Base-by-base conservation (phyloP, 2,888 invertebrate species). In the Coremacera marginata region DNA sequence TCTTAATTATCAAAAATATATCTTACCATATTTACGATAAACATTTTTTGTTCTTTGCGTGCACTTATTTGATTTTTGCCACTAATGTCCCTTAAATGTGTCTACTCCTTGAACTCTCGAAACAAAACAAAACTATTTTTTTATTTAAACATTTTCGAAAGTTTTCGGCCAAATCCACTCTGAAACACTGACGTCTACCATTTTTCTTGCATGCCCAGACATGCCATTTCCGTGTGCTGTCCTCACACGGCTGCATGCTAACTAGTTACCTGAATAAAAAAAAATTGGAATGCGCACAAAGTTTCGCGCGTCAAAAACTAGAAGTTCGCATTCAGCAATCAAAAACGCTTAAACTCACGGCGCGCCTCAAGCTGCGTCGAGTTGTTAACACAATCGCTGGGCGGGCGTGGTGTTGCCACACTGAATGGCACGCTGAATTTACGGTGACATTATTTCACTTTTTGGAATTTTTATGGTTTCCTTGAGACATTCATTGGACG, bases 401-500 rank as follows among this genome's bases (percentile, higher is more conserved):
- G 44, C 44, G 11, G 44, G 11, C 37, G 8, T 37, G 5, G 37
- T 37, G 37, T 60, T 22, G 22, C 60, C 9, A 25, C 55, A 7
- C 19, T 19, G 55, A 22, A 55, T 55, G 19, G 19, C 19, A 1
- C 19, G 1, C 19, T 62, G 11, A 70, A 78, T 78, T 75, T 76
- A 78, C 76, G 70, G 67, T 51, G 76, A 78, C 76, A 76, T 76
- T 60, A 76, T 78, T 78, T 78, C 34, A 71, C 65, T 63, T 70
- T 71, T 75, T 62, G 78, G 76, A 74, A 78, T 78, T 78, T 78
- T 78, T 76, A 71, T 78, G 65, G 75, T 72, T 78, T 78, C 75
- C 78, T 78, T 70, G 34, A 51, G 72, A 68, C 75, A 68, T 75
- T 75, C 70, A 77, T 77, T 77, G 68, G 22, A 25, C 44, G 70